A percentile compares a stretch with the other conserved stretches of the same genome.
Evolutionary conservation across 2,888 invertebrate genomes (phyloP).

Genomic region (Hartigia nigra): DNA sequence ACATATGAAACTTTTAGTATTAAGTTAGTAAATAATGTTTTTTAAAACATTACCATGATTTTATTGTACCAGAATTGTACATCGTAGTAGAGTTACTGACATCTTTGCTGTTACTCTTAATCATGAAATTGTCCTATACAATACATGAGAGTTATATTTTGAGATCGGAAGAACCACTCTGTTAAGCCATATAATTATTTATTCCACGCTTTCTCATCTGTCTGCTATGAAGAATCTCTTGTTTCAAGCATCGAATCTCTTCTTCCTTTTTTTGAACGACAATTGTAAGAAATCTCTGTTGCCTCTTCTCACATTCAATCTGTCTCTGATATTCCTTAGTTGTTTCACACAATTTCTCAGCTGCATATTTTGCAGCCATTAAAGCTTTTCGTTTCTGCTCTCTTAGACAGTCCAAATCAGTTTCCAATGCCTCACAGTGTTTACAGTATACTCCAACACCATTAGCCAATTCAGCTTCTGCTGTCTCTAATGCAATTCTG

Average conservation of each 20-base stretch:
- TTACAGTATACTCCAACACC: conserved; percentile 26
- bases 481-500: conserved; percentile 30
- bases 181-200: neutral
- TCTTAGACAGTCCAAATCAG: conserved; percentile 30
- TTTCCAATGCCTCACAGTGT: conserved; percentile 34
- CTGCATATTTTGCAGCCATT: conserved; percentile 42
- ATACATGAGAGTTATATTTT: no score
- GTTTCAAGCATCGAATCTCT: conserved; percentile 40
- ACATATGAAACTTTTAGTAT: conserved; percentile 11
- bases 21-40: conserved; percentile 17
- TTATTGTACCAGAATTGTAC: neutral
- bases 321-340: conserved; percentile 35
- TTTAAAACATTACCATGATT: conserved; percentile 8
- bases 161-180: neutral
- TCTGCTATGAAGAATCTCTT: conserved; percentile 31
- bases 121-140: neutral
- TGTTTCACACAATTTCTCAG: conserved; percentile 37
- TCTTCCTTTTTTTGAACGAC: conserved; percentile 32
- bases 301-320: conserved; percentile 31
- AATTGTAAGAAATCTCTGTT: conserved; percentile 28
- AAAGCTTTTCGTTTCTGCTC: conserved; percentile 43
- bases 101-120: neutral
- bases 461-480: conserved; percentile 28
- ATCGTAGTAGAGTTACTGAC: neutral
- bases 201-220: neutral